phyloP scores from a whole-genome alignment of 2,113 vertebrate species.

The Ptychochromis oligacanthus region DNA sequence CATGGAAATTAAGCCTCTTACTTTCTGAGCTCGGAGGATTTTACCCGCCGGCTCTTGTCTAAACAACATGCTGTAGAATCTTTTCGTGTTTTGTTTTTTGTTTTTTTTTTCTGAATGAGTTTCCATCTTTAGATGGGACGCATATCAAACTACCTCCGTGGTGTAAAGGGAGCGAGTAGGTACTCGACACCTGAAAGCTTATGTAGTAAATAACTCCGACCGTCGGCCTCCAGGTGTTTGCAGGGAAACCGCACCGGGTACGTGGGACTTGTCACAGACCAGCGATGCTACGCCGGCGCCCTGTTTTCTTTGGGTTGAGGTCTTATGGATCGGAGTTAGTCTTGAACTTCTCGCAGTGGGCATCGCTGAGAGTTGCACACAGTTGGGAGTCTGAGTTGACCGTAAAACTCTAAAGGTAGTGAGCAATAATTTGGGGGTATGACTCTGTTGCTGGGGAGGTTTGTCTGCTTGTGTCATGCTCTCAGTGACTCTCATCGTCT shows the following conservation, averaged over 20 bases:
- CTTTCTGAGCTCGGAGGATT: constrained; percentile 35
- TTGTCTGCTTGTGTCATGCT: constrained; percentile 8
- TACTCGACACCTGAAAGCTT: neutral
- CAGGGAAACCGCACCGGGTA: neutral
- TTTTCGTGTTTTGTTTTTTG: neutral
- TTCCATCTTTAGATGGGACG: neutral
- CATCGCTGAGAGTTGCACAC: neutral
- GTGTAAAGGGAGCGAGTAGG: neutral
- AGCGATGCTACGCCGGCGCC: neutral
- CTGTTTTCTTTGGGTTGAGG: neutral
- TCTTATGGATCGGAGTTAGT: constrained; percentile 11
- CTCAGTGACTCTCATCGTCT: neutral
- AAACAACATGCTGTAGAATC: neutral
- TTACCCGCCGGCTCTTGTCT: neutral
- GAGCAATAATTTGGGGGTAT: neutral
- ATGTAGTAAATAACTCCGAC: neutral
- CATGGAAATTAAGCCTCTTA: constrained; percentile 51
- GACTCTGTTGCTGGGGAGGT: neutral
- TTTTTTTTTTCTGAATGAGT: neutral
- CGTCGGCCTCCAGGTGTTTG: neutral
- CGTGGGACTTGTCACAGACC: neutral
- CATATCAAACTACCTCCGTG: neutral
- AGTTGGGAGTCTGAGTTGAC: neutral
- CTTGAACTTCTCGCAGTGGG: constrained; percentile 25
- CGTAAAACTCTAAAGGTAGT: neutral